These are phyloP conservation scores for Lamellibrachia columna DNA, from an alignment of 2,888 invertebrate species.

Conservation along the genomic window DNA sequence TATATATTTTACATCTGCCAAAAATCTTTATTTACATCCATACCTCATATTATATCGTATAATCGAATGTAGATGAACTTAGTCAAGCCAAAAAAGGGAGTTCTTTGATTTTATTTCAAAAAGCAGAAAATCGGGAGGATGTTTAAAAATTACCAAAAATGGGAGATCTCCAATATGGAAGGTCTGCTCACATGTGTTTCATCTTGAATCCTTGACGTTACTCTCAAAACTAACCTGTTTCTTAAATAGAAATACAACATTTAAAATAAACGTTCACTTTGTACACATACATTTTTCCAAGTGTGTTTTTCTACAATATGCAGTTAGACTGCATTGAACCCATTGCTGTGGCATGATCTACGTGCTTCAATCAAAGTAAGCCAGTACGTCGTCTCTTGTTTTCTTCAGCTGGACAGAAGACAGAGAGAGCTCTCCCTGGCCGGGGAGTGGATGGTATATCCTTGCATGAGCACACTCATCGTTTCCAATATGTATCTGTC, in stretches of 20 bases:
- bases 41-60: too few relatives aligned
- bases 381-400: slow-evolving; percentile 48
- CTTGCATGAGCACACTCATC: slow-evolving; percentile 60
- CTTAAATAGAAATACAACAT: background rate
- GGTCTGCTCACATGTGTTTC: background rate
- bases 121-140: too few relatives aligned
- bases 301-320: background rate
- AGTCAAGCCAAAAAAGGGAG: too few relatives aligned
- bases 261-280: background rate
- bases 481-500: slow-evolving; percentile 46
- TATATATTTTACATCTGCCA: too few relatives aligned
- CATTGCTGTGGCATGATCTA: background rate
- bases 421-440: slow-evolving; percentile 38
- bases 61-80: too few relatives aligned
- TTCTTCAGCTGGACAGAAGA: slow-evolving; percentile 54
- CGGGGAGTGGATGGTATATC: slow-evolving; percentile 59
- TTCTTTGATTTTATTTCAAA: too few relatives aligned
- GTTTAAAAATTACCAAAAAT: too few relatives aligned
- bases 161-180: too few relatives aligned
- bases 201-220: background rate
- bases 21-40: too few relatives aligned
- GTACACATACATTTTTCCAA: background rate
- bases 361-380: slow-evolving; percentile 49
- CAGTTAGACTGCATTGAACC: background rate
- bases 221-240: background rate